Conservation (phyloP, 2,113 vertebrate species). For the Prionailurus bengalensis region DNA sequence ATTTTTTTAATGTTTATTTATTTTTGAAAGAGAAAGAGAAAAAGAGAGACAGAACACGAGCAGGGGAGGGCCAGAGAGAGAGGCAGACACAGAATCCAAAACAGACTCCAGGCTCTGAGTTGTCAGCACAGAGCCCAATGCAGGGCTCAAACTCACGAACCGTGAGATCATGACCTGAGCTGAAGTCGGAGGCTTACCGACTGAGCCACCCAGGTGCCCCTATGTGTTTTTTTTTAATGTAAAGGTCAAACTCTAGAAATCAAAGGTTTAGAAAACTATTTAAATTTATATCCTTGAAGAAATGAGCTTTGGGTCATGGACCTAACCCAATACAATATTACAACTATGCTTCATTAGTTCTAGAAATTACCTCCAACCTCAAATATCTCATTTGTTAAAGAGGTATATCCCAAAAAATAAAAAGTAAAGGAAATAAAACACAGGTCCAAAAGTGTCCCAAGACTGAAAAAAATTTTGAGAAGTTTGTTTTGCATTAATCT, state of each 20-base stretch:
- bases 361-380: background rate
- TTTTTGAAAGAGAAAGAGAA: no score
- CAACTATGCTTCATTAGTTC: background rate
- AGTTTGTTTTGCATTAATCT: background rate
- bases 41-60: no score
- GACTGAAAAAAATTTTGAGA: background rate
- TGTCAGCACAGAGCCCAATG: no score
- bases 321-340: background rate
- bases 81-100: no score
- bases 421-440: background rate
- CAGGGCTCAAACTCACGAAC: no score
- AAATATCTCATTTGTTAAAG: slow-evolving; percentile 19
- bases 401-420: background rate
- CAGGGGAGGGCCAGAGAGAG: no score
- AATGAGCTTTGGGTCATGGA: slow-evolving; percentile 29
- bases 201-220: no score
- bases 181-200: no score
- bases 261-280: background rate
- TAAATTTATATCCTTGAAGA: background rate
- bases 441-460: background rate
- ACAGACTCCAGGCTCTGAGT: no score
- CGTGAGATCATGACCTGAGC: no score
- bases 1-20: no score
- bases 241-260: background rate
- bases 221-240: background rate